Percentiles rank a stretch among this genome's conserved stretches.
Evolutionary conservation across 2,888 invertebrate species (phyloP).

Genomic region (Dendrolimus pini): DNA sequence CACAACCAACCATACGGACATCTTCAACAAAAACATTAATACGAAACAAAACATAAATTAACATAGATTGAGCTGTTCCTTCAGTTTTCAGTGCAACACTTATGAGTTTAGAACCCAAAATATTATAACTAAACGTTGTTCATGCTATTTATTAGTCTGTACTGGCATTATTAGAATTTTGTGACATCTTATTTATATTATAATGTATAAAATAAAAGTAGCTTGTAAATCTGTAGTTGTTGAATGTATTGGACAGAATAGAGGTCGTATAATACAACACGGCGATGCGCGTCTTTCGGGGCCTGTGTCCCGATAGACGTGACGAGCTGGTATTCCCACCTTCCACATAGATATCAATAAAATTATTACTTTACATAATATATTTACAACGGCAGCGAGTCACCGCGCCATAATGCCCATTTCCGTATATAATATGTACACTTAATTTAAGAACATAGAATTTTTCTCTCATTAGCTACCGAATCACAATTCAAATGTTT

Average conservation of each 20-base stretch:
- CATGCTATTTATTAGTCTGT: conserved; percentile 48
- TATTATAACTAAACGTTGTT: conserved; percentile 55
- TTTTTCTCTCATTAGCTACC: conserved; percentile 76
- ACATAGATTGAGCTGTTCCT: conserved; percentile 58
- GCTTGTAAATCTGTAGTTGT: conserved; percentile 62
- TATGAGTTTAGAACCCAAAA: conserved; percentile 59
- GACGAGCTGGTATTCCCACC: conserved; percentile 29
- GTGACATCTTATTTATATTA: conserved; percentile 63
- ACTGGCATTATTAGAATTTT: conserved; percentile 68
- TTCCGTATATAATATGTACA: conserved; percentile 74
- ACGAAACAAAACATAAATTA: conserved; percentile 53
- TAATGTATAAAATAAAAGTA: conserved; percentile 59
- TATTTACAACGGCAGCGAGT: conserved; percentile 68
- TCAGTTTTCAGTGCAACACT: conserved; percentile 50
- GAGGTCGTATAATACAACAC: conserved; percentile 51
- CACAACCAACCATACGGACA: conserved; percentile 76
- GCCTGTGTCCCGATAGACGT: conserved; percentile 7
- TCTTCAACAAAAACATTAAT: conserved; percentile 55
- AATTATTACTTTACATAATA: conserved; percentile 70
- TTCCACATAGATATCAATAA: conserved; percentile 55
- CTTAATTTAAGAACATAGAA: conserved; percentile 70
- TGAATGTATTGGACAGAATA: conserved; percentile 69
- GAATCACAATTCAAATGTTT: conserved; percentile 76
- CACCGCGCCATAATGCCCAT: conserved; percentile 71
- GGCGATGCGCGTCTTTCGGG: conserved; percentile 18